These are phyloP conservation scores for Tiphia femorata DNA, from an alignment of 2,888 invertebrate genomes.

Conservation along the genomic window DNA sequence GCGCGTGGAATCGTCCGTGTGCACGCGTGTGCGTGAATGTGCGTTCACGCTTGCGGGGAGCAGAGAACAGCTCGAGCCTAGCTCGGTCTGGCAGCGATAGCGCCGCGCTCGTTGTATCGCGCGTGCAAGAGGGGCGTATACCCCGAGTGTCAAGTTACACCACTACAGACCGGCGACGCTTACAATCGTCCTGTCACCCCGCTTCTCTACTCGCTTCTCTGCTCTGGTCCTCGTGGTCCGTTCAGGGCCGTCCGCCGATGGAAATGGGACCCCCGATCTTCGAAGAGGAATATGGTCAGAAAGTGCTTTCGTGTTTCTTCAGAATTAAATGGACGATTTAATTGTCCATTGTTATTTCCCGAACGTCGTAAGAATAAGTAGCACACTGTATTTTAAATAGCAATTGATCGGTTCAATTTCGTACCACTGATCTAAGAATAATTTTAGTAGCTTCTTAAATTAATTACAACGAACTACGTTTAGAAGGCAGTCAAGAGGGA, in stretches of 20 bases:
- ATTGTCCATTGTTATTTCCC: too few relatives aligned
- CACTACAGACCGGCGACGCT: slow-evolving; percentile 56
- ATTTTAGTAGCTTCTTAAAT: too few relatives aligned
- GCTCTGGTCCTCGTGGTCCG: slow-evolving; percentile 19
- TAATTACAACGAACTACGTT: too few relatives aligned
- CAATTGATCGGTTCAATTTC: too few relatives aligned
- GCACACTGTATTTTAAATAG: too few relatives aligned
- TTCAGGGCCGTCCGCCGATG: slow-evolving; percentile 22
- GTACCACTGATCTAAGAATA: too few relatives aligned
- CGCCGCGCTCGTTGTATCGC: slow-evolving; percentile 32
- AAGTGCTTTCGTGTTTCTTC: too few relatives aligned
- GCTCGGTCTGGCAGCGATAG: slow-evolving; percentile 48
- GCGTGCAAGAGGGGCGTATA: slow-evolving; percentile 61
- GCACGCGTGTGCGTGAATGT: slow-evolving; percentile 11
- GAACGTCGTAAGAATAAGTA: too few relatives aligned
- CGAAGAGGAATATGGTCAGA: neutral
- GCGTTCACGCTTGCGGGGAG: neutral
- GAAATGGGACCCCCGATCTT: slow-evolving; percentile 10
- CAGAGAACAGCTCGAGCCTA: slow-evolving; percentile 14
- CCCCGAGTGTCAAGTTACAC: slow-evolving; percentile 62
- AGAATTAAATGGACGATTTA: too few relatives aligned
- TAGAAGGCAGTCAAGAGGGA: too few relatives aligned
- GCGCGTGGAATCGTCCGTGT: neutral
- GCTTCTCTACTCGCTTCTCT: slow-evolving; percentile 28
- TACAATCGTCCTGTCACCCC: slow-evolving; percentile 59